A percentile compares a stretch with the other conserved stretches of the same genome.
phyloP scores from a whole-genome alignment of 1,140 invertebrate species.

The Sycophaga agraensis region DNA sequence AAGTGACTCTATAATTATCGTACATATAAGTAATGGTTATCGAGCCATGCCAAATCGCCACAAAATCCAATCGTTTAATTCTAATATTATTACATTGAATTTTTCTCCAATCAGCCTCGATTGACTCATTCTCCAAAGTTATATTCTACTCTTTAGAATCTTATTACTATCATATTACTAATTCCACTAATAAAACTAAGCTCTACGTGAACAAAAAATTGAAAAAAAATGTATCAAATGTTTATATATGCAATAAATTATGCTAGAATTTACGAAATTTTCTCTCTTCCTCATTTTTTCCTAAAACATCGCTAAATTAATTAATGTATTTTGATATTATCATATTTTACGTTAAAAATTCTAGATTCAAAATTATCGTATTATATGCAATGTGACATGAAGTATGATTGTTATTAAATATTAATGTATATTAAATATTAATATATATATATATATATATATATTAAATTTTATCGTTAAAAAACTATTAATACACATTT shows the following conservation, averaged over 20 bases:
- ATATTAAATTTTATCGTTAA: too few relatives aligned
- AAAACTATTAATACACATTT: too few relatives aligned
- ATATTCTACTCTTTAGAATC: conserved; percentile 44
- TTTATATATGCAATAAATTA: conserved; percentile 54
- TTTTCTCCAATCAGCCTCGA: conserved; percentile 17
- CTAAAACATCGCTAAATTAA: too few relatives aligned
- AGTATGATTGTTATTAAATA: too few relatives aligned
- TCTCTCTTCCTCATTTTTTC: neutral
- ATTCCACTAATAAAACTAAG: conserved; percentile 44
- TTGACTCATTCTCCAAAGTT: conserved; percentile 42
- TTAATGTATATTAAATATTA: too few relatives aligned
- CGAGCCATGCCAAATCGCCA: conserved; percentile 22
- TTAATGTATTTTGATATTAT: too few relatives aligned
- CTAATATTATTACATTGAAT: conserved; percentile 8
- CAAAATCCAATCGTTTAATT: neutral
- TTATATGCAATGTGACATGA: too few relatives aligned
- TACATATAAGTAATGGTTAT: too few relatives aligned
- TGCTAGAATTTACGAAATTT: conserved; percentile 35
- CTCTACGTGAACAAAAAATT: conserved; percentile 35
- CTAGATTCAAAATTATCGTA: too few relatives aligned
- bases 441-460: too few relatives aligned
- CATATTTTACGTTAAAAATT: too few relatives aligned
- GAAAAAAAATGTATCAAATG: conserved; percentile 51
- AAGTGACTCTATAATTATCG: neutral
- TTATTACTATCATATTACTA: conserved; percentile 39